phyloP scores from a whole-genome alignment of 2,888 invertebrate species.

The Epirrhoe alternata region DNA sequence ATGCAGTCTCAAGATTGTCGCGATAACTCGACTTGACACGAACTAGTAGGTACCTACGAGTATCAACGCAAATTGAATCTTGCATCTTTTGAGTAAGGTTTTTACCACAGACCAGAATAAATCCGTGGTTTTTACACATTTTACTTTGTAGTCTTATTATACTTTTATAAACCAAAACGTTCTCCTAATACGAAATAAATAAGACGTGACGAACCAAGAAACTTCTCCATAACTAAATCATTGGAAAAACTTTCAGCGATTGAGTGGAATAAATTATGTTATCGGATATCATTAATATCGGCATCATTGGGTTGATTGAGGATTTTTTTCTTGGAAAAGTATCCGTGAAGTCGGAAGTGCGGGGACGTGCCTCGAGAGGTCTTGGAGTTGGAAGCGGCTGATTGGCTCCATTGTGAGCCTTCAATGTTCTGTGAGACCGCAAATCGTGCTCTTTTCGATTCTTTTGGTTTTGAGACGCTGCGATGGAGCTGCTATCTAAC shows the following conservation, averaged over 20 bases:
- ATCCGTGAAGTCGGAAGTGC: conserved; percentile 65
- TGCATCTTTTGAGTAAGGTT: neutral
- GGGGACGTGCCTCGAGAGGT: conserved; percentile 73
- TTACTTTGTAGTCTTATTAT: neutral
- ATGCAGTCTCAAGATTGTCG: conserved; percentile 40
- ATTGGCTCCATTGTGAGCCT: conserved; percentile 78
- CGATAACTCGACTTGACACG: conserved; percentile 17
- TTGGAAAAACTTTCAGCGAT: conserved; percentile 43
- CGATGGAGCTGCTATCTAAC: neutral
- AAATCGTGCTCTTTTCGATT: conserved; percentile 62
- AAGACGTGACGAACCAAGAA: conserved; percentile 29
- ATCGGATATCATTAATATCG: conserved; percentile 58
- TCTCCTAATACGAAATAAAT: conserved; percentile 11
- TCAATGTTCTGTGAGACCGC: conserved; percentile 73
- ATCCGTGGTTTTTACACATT: neutral
- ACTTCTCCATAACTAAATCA: conserved; percentile 43
- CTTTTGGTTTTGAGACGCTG: conserved; percentile 35
- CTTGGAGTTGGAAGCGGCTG: conserved; percentile 71
- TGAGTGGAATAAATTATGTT: conserved; percentile 54
- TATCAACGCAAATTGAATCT: conserved; percentile 9
- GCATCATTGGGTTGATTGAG: conserved; percentile 59
- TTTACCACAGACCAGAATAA: too few species aligned
- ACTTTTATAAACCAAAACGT: neutral
- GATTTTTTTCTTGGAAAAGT: conserved; percentile 58
- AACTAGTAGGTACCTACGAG: too few species aligned